Base-by-base conservation (phyloP, 2,888 invertebrate genomes). In the Anthrax anthrax region DNA sequence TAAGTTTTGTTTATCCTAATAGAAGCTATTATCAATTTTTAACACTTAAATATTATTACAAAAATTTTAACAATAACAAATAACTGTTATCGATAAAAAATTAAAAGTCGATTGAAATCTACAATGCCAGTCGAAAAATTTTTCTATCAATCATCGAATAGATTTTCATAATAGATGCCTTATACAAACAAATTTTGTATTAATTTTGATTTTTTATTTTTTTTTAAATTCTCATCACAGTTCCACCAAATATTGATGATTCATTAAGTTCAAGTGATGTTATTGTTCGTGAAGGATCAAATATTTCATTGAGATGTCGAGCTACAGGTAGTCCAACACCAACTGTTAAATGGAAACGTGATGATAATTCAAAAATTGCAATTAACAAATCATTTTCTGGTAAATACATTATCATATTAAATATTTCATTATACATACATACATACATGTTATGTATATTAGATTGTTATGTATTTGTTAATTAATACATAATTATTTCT, bases 221-320 rank as follows among this genome's bases (percentile, higher is more conserved):
- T 23, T 23, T 23, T 23, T 23, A 8, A 6, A 6, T 23, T 6
- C 8, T 23, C 18, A 39, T 55, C 71, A 43, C 77, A 91, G 91
- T 91, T 58, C 90, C 91, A 47, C 91, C 91, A 51, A 86, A 87
- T 64, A 90, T 91, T 64, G 88, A 89, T 68, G 90, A 90, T 72
- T 82, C 85, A 50, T 73, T 83, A 67, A 89, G 88, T 66, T 89
- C 89, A 59, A 88, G 88, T 62, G 91, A 69, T 53, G 85, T 87
- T 55, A 89, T 90, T 64, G 88, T 89, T 46, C 77, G 89, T 49
- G 91, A 91, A 73, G 85, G 84, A 54, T 80, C 86, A 59, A 89
- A 90, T 72, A 86, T 90, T 60, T 87, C 84, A 55, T 74, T 91
- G 63, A 80, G 81, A 63, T 91, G 91, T 70, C 83, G 83, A 65